Evolutionary conservation across 2,888 invertebrate genomes (phyloP), one percentile per base, ranked within the genome.

Genomic region (Rhopalosiphum nymphaeae): DNA sequence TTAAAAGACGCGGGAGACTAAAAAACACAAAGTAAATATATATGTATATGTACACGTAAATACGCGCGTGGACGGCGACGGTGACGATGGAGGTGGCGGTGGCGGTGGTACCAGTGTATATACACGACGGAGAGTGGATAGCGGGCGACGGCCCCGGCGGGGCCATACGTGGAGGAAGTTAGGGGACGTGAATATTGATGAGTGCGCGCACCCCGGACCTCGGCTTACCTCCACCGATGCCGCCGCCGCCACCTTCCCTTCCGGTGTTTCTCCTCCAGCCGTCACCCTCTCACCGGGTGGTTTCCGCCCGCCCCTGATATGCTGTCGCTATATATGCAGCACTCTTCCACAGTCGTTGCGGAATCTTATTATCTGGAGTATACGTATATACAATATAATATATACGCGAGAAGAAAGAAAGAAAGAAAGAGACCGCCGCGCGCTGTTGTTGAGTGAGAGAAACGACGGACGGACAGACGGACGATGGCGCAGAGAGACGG

Each of bases 141-240:
- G 57, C 85, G 86, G n/a, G 86, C 67, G 53, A 36, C 42, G 36
- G 94, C n/a, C 36, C 57, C 88, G 61, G 94, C 49, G 88, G 91
- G 93, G 93, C 67, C 92, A 94, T 92, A 94, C 94, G 94, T 91
- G 94, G 94, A 94, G 94, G 90, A 94, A 89, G 91, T 89, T 94
- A 94, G 88, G 94, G 94, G 93, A 95, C 94, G 95, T 95, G 95
- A 95, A 95, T 95, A 95, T 95, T 95, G 95, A 95, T 95, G 95
- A 95, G 94, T 95, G 94, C 92, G 94, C 92, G 93, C 91, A 57
- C 84, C 85, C 61, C 91, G 78, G 86, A 91, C 91, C 42, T 91
- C 91, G 56, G n/a, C 49, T 86, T 56, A 49, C 87, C 49, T 46
- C 78, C 94, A n/a, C 44, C 42, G 29, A 26, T 36, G 86, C 61